Evolutionary conservation across 2,113 vertebrate genomes (phyloP).

Genomic region (Malurus alboscapulatus): DNA sequence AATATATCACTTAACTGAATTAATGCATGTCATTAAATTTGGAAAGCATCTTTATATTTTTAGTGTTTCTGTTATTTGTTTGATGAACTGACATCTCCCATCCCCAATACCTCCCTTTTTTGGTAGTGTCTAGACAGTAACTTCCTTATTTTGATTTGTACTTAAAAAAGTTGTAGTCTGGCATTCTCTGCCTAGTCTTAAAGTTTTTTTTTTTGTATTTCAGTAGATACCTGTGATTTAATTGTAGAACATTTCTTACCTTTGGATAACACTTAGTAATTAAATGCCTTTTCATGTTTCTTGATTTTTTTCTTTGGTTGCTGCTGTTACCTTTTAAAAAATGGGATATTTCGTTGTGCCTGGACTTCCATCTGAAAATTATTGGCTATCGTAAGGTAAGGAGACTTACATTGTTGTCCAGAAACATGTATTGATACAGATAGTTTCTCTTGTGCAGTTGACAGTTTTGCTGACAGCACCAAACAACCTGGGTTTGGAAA

Average conservation of each 20-base stretch:
- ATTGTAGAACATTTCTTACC: neutral
- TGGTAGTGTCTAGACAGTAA: neutral
- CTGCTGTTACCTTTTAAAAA: constrained; percentile 65
- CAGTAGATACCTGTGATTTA: neutral
- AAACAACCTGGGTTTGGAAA: constrained; percentile 53
- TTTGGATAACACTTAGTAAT: constrained; percentile 80
- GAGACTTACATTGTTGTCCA: constrained; percentile 84
- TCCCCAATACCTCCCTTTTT: neutral
- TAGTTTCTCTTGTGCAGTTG: constrained; percentile 41
- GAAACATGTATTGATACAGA: constrained; percentile 61
- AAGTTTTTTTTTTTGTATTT: neutral
- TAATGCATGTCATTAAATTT: neutral
- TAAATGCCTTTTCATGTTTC: constrained; percentile 88
- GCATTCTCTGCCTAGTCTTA: neutral
- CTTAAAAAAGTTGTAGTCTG: neutral
- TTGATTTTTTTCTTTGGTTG: constrained; percentile 67
- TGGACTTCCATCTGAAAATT: constrained; percentile 72
- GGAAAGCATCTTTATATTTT: neutral
- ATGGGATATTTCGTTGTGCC: constrained; percentile 38
- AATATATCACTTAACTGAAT: neutral
- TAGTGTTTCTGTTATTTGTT: neutral
- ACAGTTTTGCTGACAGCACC: constrained; percentile 33
- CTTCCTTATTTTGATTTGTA: neutral
- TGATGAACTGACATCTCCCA: neutral
- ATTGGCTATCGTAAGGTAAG: constrained; percentile 99